phyloP scores from a whole-genome alignment of 2,797 vertebrate species.

The Rhynchotus rufescens region DNA sequence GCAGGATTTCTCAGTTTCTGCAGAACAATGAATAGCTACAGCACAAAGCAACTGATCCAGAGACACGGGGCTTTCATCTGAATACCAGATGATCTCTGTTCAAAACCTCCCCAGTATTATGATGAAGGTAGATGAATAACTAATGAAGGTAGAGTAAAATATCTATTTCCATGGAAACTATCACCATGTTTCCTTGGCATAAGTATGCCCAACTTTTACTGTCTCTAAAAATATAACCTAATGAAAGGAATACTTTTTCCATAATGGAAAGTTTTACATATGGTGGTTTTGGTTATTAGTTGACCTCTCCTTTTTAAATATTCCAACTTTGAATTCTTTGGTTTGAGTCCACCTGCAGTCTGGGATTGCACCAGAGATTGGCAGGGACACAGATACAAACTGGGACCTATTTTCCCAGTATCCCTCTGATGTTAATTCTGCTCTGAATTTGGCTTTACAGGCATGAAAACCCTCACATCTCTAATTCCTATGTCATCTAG shows the following conservation, averaged over 20 bases:
- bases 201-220: not conserved
- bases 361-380: not conserved
- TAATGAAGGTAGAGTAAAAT: not conserved
- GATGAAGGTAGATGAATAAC: not conserved
- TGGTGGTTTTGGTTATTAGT: not conserved
- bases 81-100: not conserved
- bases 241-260: not conserved
- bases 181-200: not conserved
- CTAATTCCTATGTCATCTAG: not conserved
- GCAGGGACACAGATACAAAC: not conserved
- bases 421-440: not conserved
- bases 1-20: not conserved
- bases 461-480: not conserved
- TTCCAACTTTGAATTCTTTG: not conserved
- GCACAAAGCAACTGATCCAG: not conserved
- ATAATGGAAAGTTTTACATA: not conserved
- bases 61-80: not conserved
- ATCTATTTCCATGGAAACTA: not conserved
- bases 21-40: not conserved
- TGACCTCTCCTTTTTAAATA: slow-evolving; percentile 25
- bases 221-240: not conserved
- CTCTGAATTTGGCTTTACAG: not conserved
- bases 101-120: not conserved
- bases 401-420: not conserved
- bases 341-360: not conserved